Conservation (phyloP, 92 coral and sea anemone species). For the Pocillopora meandrina region DNA sequence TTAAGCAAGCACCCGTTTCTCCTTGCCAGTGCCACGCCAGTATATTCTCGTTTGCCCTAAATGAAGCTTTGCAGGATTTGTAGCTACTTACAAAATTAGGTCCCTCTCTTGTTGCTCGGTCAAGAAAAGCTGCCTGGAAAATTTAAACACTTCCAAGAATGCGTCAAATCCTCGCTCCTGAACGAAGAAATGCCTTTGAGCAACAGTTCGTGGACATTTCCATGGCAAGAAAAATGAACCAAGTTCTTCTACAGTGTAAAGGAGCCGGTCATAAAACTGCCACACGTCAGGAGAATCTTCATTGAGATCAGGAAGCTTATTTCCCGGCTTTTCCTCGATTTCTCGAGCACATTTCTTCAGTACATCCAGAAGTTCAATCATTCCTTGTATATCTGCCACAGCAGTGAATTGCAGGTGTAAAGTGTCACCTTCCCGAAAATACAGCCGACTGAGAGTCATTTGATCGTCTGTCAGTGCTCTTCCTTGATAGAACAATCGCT, state of each 20-base stretch:
- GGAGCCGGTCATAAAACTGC: neutral
- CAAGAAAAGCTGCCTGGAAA: conserved; percentile 38
- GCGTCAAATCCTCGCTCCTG: conserved; percentile 84
- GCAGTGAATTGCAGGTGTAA: conserved; percentile 57
- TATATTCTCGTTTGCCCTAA: no score
- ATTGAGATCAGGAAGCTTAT: conserved; percentile 15
- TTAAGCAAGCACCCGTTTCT: no score
- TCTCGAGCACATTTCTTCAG: conserved; percentile 51
- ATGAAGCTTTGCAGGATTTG: neutral
- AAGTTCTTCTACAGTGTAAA: conserved; percentile 15
- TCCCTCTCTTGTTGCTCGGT: neutral
- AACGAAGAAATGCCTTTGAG: conserved; percentile 80
- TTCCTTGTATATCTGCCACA: conserved; percentile 51
- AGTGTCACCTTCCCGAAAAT: conserved; percentile 69
- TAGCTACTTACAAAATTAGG: neutral
- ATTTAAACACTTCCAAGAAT: conserved; percentile 58
- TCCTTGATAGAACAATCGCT: conserved; percentile 58
- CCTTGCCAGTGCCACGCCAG: no score
- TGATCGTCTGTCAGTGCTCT: conserved; percentile 50
- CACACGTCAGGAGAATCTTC: neutral
- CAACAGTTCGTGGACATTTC: conserved; percentile 57
- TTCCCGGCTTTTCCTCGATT: conserved; percentile 19
- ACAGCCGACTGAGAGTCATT: conserved; percentile 47
- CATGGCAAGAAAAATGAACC: conserved; percentile 61
- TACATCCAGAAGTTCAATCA: conserved; percentile 36